Evolutionary conservation across 2,113 vertebrate species (phyloP), one percentile per base, ranked within the genome.

Genomic region (Poeciliopsis turrubarensis): DNA sequence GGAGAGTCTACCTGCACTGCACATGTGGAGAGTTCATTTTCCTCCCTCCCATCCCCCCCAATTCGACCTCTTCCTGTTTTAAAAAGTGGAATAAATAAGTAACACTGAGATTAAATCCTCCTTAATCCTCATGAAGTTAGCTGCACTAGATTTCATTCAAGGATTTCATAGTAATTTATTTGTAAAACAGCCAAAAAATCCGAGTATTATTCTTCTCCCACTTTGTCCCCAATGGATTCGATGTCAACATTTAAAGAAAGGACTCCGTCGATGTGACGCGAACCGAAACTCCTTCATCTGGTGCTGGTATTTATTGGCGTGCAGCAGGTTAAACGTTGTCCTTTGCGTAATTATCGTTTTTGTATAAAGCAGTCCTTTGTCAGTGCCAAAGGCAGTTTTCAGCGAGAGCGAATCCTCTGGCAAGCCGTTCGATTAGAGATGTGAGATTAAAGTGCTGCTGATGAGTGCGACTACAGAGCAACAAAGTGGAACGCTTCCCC

Each of bases 401-500:
- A 7, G 19, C 5, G 0, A 47, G 44, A 6, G 1, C 19, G 44
- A 19, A 19, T 47, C 15, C 44, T 47, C 19, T 47, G 17, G 44
- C 44, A 7, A 19, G 5, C 17, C 17, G 86, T 89, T 83, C 78
- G 54, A 78, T 89, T 89, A 87, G 79, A 83, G 70, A 72, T 75
- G 75, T 87, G 87, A 88, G 44, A 17, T 90, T 91, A 89, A 85
- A 88, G 84, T 70, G 79, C 87, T 14, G 39, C 14, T 73, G 82
- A 86, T 39, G 66, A 78, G 82, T 72, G 76, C 63, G 86, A 87
- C 80, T 68, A 79, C 81, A 82, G 80, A 81, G 81, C 83, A 63
- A 80, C 81, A 30, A 75, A 77, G 71, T 73, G 76, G 60, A 82
- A 81, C 71, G 70, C 67, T 62, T 78, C 30, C 76, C 54, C 65